Evolutionary conservation across 2,113 vertebrate species (phyloP).

Genomic region (Ceyx cyanopectus): DNA sequence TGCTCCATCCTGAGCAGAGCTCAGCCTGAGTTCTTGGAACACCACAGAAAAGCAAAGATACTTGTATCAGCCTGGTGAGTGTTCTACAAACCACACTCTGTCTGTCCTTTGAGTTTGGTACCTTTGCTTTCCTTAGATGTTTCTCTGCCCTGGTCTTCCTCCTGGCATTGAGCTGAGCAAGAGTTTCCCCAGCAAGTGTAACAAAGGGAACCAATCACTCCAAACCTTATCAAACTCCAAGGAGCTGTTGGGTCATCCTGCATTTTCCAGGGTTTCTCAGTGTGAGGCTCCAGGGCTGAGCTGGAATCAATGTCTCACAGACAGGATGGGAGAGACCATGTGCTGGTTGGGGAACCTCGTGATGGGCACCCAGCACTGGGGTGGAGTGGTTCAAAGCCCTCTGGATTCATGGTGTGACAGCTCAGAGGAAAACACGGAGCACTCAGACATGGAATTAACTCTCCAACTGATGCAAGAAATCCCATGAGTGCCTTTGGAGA

Average conservation of each 20-base stretch:
- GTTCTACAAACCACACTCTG: neutral
- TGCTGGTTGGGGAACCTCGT: neutral
- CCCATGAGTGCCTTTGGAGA: neutral
- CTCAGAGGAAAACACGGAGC: neutral
- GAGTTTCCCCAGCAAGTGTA: slow-evolving; percentile 2
- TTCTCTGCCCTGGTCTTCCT: neutral
- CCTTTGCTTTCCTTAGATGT: neutral
- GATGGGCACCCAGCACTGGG: neutral
- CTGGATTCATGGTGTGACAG: neutral
- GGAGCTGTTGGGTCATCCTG: neutral
- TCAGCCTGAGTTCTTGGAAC: neutral
- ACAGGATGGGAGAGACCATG: neutral
- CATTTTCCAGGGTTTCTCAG: neutral
- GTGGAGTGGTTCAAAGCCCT: neutral
- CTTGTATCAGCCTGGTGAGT: neutral
- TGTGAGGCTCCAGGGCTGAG: neutral
- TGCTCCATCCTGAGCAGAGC: neutral
- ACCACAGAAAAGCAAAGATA: neutral
- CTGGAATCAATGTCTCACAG: neutral
- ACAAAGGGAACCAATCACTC: neutral
- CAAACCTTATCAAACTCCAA: neutral
- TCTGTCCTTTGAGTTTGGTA: neutral
- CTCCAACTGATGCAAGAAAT: neutral
- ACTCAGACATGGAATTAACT: neutral
- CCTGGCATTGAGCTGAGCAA: neutral